Evolutionary conservation across 2,113 vertebrate species (phyloP).

Genomic region (Pomatostomus ruficeps): DNA sequence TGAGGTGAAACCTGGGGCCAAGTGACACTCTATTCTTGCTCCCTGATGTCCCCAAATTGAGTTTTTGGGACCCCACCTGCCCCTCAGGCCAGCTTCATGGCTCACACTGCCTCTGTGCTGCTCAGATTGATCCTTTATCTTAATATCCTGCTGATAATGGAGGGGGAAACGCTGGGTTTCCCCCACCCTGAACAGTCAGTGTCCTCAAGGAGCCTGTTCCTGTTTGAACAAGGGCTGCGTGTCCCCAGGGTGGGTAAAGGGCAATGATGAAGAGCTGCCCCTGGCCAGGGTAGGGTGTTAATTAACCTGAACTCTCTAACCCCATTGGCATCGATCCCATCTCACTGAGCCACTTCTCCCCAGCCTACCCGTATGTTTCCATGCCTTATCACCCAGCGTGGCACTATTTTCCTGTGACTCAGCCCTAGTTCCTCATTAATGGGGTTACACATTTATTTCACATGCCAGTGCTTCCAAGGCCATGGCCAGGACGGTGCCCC

Average conservation of each 20-base stretch:
- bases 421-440: conserved; percentile 40
- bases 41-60: fast-evolving
- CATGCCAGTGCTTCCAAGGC: not conserved
- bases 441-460: not conserved
- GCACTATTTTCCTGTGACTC: conserved; percentile 40
- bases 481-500: fast-evolving
- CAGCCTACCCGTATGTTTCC: not conserved
- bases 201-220: not conserved
- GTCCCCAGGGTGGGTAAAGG: not conserved
- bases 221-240: not conserved
- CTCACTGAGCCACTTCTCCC: not conserved
- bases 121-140: not conserved
- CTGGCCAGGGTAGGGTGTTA: not conserved
- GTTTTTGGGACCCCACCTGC: not conserved
- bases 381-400: not conserved
- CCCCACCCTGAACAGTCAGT: not conserved
- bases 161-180: not conserved
- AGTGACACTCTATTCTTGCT: fast-evolving
- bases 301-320: not conserved
- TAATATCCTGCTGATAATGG: not conserved
- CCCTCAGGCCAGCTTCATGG: not conserved
- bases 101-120: not conserved
- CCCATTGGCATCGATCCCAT: fast-evolving
- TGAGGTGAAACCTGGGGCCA: not conserved
- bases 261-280: not conserved